phyloP scores from a whole-genome alignment of 2,888 invertebrate species.

The Andrena marginata region DNA sequence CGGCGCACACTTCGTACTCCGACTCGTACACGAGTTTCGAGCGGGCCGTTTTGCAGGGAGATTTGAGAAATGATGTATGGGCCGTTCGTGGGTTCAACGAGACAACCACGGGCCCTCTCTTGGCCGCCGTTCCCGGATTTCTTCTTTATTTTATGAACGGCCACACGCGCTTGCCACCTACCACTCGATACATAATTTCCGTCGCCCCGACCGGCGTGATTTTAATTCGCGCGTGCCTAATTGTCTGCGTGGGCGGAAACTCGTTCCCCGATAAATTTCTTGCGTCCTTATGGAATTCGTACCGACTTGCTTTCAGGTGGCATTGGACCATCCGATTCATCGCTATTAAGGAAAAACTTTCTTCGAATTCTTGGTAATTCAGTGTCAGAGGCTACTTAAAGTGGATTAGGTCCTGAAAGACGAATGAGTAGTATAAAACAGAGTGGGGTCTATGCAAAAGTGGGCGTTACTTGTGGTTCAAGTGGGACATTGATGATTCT shows the following conservation, averaged over 20 bases:
- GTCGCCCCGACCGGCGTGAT: not conserved
- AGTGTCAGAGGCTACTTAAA: no score
- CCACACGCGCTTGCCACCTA: slow-evolving; percentile 53
- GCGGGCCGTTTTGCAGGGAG: slow-evolving; percentile 45
- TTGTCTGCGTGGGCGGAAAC: slow-evolving; percentile 49
- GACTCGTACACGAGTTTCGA: slow-evolving; percentile 33
- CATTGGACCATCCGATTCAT: no score
- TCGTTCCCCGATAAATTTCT: slow-evolving; percentile 26
- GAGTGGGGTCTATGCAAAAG: no score
- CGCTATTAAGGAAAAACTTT: not conserved
- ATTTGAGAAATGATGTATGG: slow-evolving; percentile 64
- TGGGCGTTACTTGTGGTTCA: no score
- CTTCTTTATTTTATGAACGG: slow-evolving; percentile 43
- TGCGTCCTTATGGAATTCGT: not conserved
- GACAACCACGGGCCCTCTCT: slow-evolving; percentile 30
- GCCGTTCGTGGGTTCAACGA: slow-evolving; percentile 48
- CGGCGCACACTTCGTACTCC: slow-evolving; percentile 25
- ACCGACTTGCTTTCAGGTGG: not conserved
- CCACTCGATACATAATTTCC: slow-evolving; percentile 41
- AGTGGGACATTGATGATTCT: no score
- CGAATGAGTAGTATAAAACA: no score
- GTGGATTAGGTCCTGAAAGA: no score
- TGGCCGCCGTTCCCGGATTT: slow-evolving; percentile 33
- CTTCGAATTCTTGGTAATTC: no score
- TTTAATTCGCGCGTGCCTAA: slow-evolving; percentile 54